Evolutionary conservation across 2,888 invertebrate species (phyloP).

Genomic region (Lycaena phlaeas): DNA sequence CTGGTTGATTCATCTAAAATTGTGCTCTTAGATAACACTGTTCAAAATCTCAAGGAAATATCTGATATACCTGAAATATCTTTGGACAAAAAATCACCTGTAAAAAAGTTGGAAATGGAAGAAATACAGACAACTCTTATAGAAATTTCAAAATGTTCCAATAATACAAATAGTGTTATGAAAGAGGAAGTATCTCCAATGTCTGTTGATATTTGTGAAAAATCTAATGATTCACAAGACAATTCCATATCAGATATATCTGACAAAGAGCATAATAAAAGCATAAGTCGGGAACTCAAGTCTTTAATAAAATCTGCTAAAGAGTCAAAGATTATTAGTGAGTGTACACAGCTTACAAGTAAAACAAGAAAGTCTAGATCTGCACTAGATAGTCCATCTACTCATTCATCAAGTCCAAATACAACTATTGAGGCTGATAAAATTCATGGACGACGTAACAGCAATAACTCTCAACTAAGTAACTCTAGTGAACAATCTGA

Average conservation of each 20-base stretch:
- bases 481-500: conserved; percentile 53
- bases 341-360: conserved; percentile 69
- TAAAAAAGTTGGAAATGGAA: conserved; percentile 7
- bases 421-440: conserved; percentile 47
- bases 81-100: conserved; percentile 7
- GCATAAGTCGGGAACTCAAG: conserved; percentile 73
- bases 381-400: conserved; percentile 56
- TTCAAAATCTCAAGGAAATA: background rate
- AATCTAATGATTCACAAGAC: conserved; percentile 40
- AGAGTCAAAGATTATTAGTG: conserved; percentile 77
- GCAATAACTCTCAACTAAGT: conserved; percentile 47
- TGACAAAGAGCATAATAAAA: conserved; percentile 53
- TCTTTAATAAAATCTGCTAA: conserved; percentile 77
- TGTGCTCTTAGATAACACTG: background rate
- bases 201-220: conserved; percentile 24
- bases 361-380: conserved; percentile 60
- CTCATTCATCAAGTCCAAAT: conserved; percentile 36
- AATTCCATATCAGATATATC: conserved; percentile 35
- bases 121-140: conserved; percentile 1
- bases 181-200: background rate
- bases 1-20: background rate
- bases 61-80: background rate
- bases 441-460: conserved; percentile 40
- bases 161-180: conserved; percentile 1
- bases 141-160: conserved; percentile 13